phyloP scores from a whole-genome alignment of 1,140 invertebrate species.

The Nilaparvata lugens region DNA sequence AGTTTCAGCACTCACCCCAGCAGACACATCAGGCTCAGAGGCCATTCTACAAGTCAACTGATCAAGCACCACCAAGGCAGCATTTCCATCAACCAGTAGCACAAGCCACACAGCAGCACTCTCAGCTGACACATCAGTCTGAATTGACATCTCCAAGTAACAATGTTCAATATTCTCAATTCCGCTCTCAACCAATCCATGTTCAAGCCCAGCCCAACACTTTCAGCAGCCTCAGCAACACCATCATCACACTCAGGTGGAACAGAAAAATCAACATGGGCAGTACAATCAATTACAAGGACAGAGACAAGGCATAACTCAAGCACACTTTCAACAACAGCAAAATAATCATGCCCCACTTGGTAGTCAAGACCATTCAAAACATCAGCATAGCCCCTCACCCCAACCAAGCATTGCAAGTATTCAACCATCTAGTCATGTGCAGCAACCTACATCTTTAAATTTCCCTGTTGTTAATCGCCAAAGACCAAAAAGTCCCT shows the following conservation, averaged over 20 bases:
- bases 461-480: background rate
- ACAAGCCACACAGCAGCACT: constrained; percentile 8
- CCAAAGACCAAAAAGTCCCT: constrained; percentile 30
- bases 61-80: constrained; percentile 19
- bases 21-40: constrained; percentile 21
- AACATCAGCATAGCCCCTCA: constrained; percentile 25
- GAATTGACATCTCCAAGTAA: constrained; percentile 28
- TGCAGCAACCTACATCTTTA: constrained; percentile 16
- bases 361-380: background rate
- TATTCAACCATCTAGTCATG: constrained; percentile 24
- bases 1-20: constrained; percentile 16
- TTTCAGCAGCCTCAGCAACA: constrained; percentile 20
- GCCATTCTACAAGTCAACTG: constrained; percentile 13
- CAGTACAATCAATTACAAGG: constrained; percentile 31
- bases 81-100: constrained; percentile 2
- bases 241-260: constrained; percentile 28
- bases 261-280: constrained; percentile 21
- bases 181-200: constrained; percentile 2
- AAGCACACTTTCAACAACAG: constrained; percentile 18
- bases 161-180: constrained; percentile 20
- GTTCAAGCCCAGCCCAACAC: background rate
- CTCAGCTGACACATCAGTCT: constrained; percentile 32
- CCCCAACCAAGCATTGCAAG: constrained; percentile 11
- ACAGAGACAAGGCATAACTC: constrained; percentile 16
- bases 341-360: background rate